phyloP scores from a whole-genome alignment of 2,797 vertebrate genomes.

The Lateolabrax maculatus region DNA sequence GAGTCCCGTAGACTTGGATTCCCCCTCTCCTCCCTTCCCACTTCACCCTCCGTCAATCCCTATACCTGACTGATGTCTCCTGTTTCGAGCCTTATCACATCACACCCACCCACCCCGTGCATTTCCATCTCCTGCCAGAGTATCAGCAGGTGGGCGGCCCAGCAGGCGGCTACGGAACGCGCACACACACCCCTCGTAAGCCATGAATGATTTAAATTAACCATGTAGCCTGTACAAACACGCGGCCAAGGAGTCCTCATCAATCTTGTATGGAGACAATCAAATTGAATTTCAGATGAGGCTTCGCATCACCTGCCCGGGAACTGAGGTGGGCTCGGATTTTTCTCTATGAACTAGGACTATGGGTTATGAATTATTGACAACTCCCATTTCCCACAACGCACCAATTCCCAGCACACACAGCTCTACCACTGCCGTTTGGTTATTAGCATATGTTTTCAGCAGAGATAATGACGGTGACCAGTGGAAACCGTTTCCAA shows the following conservation, averaged over 20 bases:
- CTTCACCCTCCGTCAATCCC: slow-evolving; percentile 53
- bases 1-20: slow-evolving; percentile 20
- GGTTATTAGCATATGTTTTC: slow-evolving; percentile 61
- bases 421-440: slow-evolving; percentile 30
- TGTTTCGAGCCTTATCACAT: slow-evolving; percentile 46
- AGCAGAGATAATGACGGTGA: slow-evolving; percentile 49
- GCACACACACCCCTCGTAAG: slow-evolving; percentile 15
- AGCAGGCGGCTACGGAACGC: background rate
- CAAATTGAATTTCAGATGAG: slow-evolving; percentile 73
- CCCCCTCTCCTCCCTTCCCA: slow-evolving; percentile 45
- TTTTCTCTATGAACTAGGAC: slow-evolving; percentile 53
- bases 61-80: slow-evolving; percentile 49
- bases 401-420: slow-evolving; percentile 31
- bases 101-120: too few relatives aligned
- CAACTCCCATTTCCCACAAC: slow-evolving; percentile 17
- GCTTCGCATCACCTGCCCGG: slow-evolving; percentile 60
- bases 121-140: slow-evolving; percentile 39
- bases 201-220: slow-evolving; percentile 74
- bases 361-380: slow-evolving; percentile 70
- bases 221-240: slow-evolving; percentile 64
- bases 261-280: slow-evolving; percentile 74
- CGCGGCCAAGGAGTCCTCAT: slow-evolving; percentile 64
- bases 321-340: slow-evolving; percentile 16
- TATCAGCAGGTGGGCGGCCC: slow-evolving; percentile 58
- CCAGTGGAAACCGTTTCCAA: slow-evolving; percentile 55